Base-by-base conservation (phyloP, 2,888 invertebrate species). In the Orthonychiurus folsomi region DNA sequence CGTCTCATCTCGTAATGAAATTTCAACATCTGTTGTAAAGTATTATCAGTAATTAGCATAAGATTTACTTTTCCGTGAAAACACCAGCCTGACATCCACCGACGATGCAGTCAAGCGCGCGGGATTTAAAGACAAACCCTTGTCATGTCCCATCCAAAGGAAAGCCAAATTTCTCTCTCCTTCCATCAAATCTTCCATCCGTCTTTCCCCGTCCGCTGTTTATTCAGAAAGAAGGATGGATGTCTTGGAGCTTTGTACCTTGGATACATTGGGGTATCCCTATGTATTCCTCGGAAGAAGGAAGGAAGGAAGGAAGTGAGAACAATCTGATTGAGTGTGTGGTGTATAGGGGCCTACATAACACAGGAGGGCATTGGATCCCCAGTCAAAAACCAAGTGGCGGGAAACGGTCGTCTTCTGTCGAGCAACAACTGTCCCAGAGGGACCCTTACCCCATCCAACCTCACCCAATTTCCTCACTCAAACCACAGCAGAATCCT, bases 21-120 rank as follows among this genome's bases (percentile, higher is more conserved):
- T 70, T 69, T 68, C 70, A 64, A 71, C 73, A 73, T 70, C 70
- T 73, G 73, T 69, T 73, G 69, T 71, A 65, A 70, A 70, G 70
- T 68, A 73, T 73, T 73, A 73, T 73, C 71, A 73, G 73, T 73
- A 70, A 73, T 73, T 73, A 73, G 71, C 73, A 73, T 73, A 73
- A 70, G 71, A 73, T 68, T 69, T 71, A 72, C 72, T 70, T 67
- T 64, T 57, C 67, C 70, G 68, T 69, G 69, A 70, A 64, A 67
- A 67, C 68, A 69, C 61, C 58, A 61, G 56, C 24, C 52, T 52
- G 52, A 12, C 20, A 5, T 23, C 52, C n/a, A 5, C 52, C 52
- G 3, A 5, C 52, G 63, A 64, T 66, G 66, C 66, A 68, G 64
- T 66, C 64, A 68, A 61, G 60, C 64, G n/a, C n/a, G n/a, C n/a